Evolutionary conservation across 1,140 invertebrate genomes (phyloP).

Genomic region (Drepana arcuata): DNA sequence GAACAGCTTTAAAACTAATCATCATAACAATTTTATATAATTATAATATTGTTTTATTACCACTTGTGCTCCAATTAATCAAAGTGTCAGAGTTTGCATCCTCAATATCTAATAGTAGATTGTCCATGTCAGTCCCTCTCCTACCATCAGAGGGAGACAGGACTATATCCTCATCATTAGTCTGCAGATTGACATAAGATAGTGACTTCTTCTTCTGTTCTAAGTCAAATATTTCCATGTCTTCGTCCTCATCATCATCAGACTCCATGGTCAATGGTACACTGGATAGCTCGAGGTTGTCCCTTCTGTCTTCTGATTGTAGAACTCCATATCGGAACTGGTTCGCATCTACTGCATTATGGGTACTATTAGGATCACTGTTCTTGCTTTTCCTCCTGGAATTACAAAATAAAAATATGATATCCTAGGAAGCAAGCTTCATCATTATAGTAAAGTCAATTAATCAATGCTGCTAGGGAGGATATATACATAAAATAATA

Average conservation of each 20-base stretch:
- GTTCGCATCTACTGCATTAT: slow-evolving; percentile 40
- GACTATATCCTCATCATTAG: slow-evolving; percentile 47
- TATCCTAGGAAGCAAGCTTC: no score
- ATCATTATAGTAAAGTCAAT: no score
- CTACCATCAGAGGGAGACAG: slow-evolving; percentile 25
- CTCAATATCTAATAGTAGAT: slow-evolving; percentile 55
- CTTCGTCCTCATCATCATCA: slow-evolving; percentile 60
- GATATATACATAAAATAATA: no score
- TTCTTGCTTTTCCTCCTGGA: slow-evolving; percentile 53
- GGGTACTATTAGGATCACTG: slow-evolving; percentile 36
- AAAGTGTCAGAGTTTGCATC: slow-evolving; percentile 41
- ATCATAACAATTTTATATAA: slow-evolving; percentile 3
- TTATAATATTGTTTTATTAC: slow-evolving; percentile 60
- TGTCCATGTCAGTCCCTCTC: slow-evolving; percentile 24
- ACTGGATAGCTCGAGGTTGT: slow-evolving; percentile 49
- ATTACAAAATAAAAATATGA: slow-evolving; percentile 9
- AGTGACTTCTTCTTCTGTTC: slow-evolving; percentile 58
- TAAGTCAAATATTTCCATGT: slow-evolving; percentile 63
- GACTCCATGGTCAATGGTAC: slow-evolving; percentile 62
- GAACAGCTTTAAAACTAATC: no score
- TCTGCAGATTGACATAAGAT: slow-evolving; percentile 54
- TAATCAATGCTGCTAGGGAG: no score
- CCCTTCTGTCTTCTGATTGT: slow-evolving; percentile 47
- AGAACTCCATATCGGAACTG: slow-evolving; percentile 63
- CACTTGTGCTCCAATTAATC: slow-evolving; percentile 53